Conservation (phyloP, 1,140 invertebrate species). For the Nephotettix cincticeps region DNA sequence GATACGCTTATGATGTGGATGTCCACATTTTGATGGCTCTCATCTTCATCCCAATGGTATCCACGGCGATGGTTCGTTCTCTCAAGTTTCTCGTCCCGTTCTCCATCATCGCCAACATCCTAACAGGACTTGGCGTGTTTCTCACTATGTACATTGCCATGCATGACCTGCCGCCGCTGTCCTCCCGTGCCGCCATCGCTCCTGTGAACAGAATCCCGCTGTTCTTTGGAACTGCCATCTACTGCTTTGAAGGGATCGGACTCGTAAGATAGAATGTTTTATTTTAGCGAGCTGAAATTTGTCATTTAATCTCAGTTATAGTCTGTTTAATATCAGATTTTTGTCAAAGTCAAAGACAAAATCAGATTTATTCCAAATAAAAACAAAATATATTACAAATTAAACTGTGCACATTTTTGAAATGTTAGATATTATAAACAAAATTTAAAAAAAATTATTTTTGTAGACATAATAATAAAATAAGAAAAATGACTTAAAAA, state of each 20-base stretch:
- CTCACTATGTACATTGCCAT: conserved; percentile 75
- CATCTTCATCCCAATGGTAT: conserved; percentile 67
- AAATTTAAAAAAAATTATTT: no score
- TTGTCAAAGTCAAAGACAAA: no score
- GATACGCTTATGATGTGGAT: conserved; percentile 57
- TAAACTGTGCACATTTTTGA: no score
- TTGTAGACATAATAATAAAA: no score
- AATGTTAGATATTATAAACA: no score
- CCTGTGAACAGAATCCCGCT: conserved; percentile 62
- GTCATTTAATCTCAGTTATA: no score
- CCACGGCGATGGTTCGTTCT: conserved; percentile 76
- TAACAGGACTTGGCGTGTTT: conserved; percentile 68
- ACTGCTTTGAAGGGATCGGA: conserved; percentile 86
- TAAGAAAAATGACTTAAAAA: no score
- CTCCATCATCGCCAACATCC: conserved; percentile 80
- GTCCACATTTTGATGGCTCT: conserved; percentile 70
- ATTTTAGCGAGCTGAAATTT: no score
- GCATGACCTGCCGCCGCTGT: conserved; percentile 33
- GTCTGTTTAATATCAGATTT: no score
- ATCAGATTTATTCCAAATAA: no score
- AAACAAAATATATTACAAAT: no score
- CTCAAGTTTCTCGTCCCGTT: conserved; percentile 82
- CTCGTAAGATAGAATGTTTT: conserved; percentile 58
- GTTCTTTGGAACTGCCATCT: conserved; percentile 87
- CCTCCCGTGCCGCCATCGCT: conserved; percentile 47